phyloP scores from a whole-genome alignment of 2,113 vertebrate species.

The Bombycilla garrulus region DNA sequence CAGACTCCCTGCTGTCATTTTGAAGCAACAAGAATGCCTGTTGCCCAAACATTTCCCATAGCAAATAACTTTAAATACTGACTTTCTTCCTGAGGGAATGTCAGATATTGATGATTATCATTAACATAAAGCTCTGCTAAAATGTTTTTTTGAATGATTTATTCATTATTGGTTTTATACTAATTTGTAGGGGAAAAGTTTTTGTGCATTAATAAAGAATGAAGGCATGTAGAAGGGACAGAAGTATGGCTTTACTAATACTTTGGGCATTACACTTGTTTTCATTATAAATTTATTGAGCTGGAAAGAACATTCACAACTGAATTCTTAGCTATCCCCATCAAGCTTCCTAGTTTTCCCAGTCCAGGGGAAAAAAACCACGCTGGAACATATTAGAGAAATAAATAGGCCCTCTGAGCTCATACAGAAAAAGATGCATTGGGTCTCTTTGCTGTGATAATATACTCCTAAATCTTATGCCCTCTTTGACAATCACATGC shows the following conservation, averaged over 20 bases:
- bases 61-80: background rate
- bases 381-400: background rate
- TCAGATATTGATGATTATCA: background rate
- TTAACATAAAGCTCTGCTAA: background rate
- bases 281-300: background rate
- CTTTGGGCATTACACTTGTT: background rate
- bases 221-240: background rate
- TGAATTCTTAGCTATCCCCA: background rate
- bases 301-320: background rate
- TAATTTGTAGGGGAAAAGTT: background rate
- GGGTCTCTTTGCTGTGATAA: background rate
- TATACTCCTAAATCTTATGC: background rate
- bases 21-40: background rate
- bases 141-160: background rate
- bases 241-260: background rate
- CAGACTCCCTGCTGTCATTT: background rate
- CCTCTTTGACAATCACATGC: background rate
- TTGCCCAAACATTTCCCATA: slow-evolving; percentile 5
- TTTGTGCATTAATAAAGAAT: background rate
- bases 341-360: background rate
- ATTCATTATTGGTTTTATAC: background rate
- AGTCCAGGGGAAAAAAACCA: background rate
- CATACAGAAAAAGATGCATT: background rate
- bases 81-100: background rate
- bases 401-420: background rate